Evolutionary conservation across 2,888 invertebrate species (phyloP), one percentile per base, ranked within the genome.

Genomic region (Papilio demoleus): DNA sequence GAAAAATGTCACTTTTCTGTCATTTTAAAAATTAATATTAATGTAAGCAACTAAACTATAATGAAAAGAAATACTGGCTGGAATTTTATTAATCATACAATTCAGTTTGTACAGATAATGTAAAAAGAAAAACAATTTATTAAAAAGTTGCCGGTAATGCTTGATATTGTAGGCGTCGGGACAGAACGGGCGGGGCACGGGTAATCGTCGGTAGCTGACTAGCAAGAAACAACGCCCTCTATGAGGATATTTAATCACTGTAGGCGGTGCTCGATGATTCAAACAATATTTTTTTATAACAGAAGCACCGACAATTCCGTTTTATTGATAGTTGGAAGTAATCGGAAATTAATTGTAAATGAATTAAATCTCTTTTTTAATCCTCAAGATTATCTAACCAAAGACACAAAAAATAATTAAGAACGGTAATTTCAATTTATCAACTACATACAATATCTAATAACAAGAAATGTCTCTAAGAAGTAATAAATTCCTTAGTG

Each of bases 131-230:
- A 75, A 67, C 78, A 77, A 78, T 81, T 86, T 79, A 83, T 82
- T 82, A 82, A 81, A 85, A 89, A 89, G 79, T 81, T 88, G 90
- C 91, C 76, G 75, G 82, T 89, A 88, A 90, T 82, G 42, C 75
- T 76, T 72, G 66, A 73, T 68, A 71, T 71, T 68, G 65, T 71
- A 69, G 72, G 67, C 62, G 65, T 68, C 66, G 68, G 71, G 78
- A 81, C 73, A 65, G 70, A 60, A 74, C 73, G 80, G 88, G 90
- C 87, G 88, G 77, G 84, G 84, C 79, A 71, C 76, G 77, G 70
- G 81, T 88, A 88, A 91, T 89, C 82, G 85, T 78, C 77, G 80
- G 80, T 79, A 78, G 86, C 84, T 90, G 91, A 91, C 91, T 88
- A 76, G 91, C 88, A 86, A 82, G 75, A 72, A 71, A 78, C 78